These are phyloP conservation scores for Deroplatys truncata DNA, from an alignment of 2,888 invertebrate species.

Conservation along the genomic window DNA sequence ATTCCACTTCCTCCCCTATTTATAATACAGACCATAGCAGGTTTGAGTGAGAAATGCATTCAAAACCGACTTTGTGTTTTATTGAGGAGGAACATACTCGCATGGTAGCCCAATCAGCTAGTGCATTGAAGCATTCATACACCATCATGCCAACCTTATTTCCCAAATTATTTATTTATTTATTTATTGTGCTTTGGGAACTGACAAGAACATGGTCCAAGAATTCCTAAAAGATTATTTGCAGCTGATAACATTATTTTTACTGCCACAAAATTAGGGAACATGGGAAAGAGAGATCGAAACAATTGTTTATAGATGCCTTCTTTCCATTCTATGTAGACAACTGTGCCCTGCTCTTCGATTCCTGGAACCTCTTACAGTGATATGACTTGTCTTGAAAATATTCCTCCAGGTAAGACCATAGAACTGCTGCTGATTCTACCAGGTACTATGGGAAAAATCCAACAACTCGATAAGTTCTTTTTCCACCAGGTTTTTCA, in stretches of 20 bases:
- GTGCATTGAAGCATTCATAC: not conserved
- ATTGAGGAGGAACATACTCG: not conserved
- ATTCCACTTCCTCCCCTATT: not conserved
- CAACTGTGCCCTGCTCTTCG: not conserved
- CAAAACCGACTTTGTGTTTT: not conserved
- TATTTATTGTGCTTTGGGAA: not conserved
- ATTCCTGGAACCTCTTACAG: not conserved
- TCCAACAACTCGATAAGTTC: not conserved
- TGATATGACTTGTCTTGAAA: not conserved
- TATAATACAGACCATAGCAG: not conserved
- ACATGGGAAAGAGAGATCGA: not conserved
- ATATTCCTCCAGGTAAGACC: not conserved
- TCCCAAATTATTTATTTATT: not conserved
- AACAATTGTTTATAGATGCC: not conserved
- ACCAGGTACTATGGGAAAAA: not conserved
- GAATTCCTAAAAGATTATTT: not conserved
- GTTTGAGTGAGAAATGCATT: not conserved
- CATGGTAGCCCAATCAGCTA: not conserved
- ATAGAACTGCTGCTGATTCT: not conserved
- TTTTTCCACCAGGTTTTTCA: not conserved
- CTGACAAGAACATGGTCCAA: not conserved
- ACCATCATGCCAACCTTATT: not conserved
- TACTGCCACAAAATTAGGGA: not conserved
- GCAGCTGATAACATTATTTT: not conserved
- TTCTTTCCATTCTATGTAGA: not conserved